Conservation (phyloP, 64 coral and sea anemone genomes). For the Actinia equina region DNA sequence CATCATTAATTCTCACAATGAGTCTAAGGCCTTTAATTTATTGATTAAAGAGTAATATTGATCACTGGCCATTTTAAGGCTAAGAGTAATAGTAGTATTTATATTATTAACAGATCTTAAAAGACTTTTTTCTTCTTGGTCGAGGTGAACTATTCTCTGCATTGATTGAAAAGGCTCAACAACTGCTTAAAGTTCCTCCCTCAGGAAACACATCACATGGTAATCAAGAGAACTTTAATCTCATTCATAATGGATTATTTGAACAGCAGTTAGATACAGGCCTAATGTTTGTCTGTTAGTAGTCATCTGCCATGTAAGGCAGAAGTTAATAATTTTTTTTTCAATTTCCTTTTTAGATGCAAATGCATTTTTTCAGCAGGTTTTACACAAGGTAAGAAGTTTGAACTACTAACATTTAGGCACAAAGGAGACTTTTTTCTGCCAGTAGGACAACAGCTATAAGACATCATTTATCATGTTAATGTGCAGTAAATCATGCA, state of each 20-base stretch:
- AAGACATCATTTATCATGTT: too few species aligned
- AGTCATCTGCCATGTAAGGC: too few species aligned
- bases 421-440: too few species aligned
- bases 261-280: too few species aligned
- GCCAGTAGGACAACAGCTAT: too few species aligned
- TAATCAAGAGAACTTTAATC: conserved; percentile 3
- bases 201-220: conserved; percentile 80
- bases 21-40: too few species aligned
- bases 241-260: too few species aligned
- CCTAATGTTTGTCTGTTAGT: not conserved
- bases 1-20: too few species aligned
- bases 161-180: conserved; percentile 82
- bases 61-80: too few species aligned
- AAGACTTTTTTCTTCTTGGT: conserved; percentile 92
- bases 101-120: conserved; percentile 61
- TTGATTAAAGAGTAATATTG: not conserved
- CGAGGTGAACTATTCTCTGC: conserved; percentile 91
- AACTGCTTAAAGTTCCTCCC: conserved; percentile 84
- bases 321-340: not conserved
- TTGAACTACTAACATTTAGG: too few species aligned
- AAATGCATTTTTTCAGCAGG: conserved; percentile 88
- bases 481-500: too few species aligned
- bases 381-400: conserved; percentile 74
- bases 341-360: conserved; percentile 53
- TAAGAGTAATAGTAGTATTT: not conserved